Evolutionary conservation across 2,113 vertebrate species (phyloP).

Genomic region (Neotoma lepida): DNA sequence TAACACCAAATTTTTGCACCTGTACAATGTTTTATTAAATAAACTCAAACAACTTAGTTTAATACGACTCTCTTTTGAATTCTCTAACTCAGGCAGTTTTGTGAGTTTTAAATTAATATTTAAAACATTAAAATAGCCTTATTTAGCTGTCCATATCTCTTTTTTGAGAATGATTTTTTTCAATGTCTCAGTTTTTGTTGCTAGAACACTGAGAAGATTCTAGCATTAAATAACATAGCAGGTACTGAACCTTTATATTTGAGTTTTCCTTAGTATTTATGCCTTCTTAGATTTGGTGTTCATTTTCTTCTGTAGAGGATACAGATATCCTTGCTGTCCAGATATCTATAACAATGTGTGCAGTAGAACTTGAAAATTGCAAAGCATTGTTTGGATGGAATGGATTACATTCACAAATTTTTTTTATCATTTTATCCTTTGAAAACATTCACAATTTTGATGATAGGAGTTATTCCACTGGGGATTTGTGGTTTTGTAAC

Average conservation of each 20-base stretch:
- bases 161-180: constrained; percentile 1
- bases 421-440: constrained; percentile 25
- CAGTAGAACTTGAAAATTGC: background rate
- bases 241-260: background rate
- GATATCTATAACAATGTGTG: background rate
- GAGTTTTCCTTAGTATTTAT: constrained; percentile 9
- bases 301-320: background rate
- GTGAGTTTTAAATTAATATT: constrained; percentile 39
- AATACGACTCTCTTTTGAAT: background rate
- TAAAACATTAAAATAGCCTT: constrained; percentile 25
- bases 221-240: background rate
- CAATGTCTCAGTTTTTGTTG: background rate
- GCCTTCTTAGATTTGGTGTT: background rate
- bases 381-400: background rate
- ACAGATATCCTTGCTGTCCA: background rate
- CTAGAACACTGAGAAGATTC: background rate
- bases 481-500: constrained; percentile 25
- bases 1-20: background rate
- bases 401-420: constrained; percentile 9
- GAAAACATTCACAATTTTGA: constrained; percentile 2
- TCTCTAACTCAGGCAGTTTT: background rate
- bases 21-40: constrained; percentile 32
- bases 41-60: constrained; percentile 3
- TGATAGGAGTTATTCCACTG: background rate
- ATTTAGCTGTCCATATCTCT: background rate